Evolutionary conservation across 2,113 vertebrate genomes (phyloP), one percentile per base, ranked within the genome.

Genomic region (Sardina pilchardus): DNA sequence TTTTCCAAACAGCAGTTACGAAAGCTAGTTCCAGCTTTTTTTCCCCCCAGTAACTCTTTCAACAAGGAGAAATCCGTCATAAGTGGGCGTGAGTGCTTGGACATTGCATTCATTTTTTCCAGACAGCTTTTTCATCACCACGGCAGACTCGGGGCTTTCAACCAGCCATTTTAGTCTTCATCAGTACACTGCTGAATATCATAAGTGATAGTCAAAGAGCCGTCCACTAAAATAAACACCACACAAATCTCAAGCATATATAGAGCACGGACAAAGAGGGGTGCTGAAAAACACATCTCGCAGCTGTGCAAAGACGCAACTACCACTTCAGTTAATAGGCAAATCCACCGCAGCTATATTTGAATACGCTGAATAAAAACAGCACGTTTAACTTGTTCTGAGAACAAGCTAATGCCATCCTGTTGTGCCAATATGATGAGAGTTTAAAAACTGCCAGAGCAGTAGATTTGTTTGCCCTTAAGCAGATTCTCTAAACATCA

Each of bases 101-200:
- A 78, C 71, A 78, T 17, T 78, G 71, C 71, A 34, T 78, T 78
- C 71, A 78, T 78, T 78, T 36, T 78, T 36, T 78, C 71, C 71
- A 36, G 71, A 78, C 71, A 36, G 67, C 10, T 2, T 34, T 78
- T 34, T 78, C 30, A 78, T 36, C 71, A 78, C 71, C 71, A 36
- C 30, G 1, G 14, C 12, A 36, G 2, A 78, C 71, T 9, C 71
- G 36, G 30, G 30, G 71, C 71, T 39, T 75, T 78, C 71, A 78
- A 78, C 71, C 71, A 36, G 30, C 71, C 71, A 78, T 78, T 78
- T 78, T 6, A 34, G 34, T 26, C 5, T 26, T 71, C 63, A 78
- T 34, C 71, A 39, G 71, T 16, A 36, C 71, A 16, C 14, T 78
- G 71, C 14, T 78, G 30, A 78, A 78, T 78, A 16, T 78, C 71